A percentile compares a stretch with the other conserved stretches of the same genome.
Conservation (phyloP, 1,140 invertebrate species). For the Platyscapa corneri region DNA sequence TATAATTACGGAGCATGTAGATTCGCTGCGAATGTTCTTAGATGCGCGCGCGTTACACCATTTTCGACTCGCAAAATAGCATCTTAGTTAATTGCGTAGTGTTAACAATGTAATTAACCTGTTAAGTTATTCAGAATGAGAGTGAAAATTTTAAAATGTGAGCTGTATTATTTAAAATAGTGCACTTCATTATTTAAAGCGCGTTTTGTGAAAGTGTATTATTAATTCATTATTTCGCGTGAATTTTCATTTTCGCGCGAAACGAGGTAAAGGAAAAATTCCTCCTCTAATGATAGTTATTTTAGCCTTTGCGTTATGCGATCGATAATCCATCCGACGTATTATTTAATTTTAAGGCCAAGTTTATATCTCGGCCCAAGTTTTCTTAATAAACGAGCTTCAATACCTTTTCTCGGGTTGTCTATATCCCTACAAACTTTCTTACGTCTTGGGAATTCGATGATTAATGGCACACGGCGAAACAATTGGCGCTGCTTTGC, state of each 20-base stretch:
- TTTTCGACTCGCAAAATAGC: background rate
- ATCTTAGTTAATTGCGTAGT: background rate
- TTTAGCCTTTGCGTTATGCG: background rate
- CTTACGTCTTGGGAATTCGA: background rate
- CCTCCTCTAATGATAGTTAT: background rate
- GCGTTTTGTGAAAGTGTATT: background rate
- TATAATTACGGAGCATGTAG: background rate
- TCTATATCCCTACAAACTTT: background rate
- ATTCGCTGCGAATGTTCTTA: background rate
- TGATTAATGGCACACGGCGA: background rate
- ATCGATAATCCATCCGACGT: background rate
- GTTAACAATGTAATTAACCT: background rate
- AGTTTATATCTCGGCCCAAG: background rate
- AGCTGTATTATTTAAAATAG: background rate
- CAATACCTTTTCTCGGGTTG: background rate
- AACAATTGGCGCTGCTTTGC: background rate
- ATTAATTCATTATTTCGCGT: background rate
- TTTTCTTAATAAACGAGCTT: background rate
- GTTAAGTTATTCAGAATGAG: background rate
- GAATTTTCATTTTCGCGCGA: background rate
- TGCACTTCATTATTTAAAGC: background rate
- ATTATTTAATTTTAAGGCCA: background rate
- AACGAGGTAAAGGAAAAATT: background rate
- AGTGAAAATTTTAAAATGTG: background rate
- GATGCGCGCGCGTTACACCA: background rate